Evolutionary conservation across 2,113 vertebrate species (phyloP), one percentile per base, ranked within the genome.

Genomic region (Paratilapia polleni): DNA sequence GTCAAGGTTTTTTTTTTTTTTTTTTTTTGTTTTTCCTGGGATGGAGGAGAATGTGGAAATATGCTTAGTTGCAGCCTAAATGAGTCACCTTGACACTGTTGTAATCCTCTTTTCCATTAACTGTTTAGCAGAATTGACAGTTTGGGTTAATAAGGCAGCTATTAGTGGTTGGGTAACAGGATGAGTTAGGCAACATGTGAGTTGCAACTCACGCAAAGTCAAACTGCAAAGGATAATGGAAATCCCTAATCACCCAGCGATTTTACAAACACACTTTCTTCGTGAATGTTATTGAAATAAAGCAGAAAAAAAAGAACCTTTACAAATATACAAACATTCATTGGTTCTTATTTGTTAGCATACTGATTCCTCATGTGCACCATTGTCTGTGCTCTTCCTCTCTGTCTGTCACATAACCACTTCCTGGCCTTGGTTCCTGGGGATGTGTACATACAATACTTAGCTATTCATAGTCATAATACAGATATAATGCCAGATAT

Each of bases 381-480:
- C 3, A 54, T 58, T 70, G 70, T 80, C 24, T 77, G 4, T 11
- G 4, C 20, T 38, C 31, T 77, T 59, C 64, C 68, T 58, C 52
- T 43, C 20, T 24, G 14, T 64, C 75, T 41, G 38, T 14, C 73
- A n/a, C 10, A 31, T 28, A 74, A 22, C 6, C 2, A n/a, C 74
- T 91, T 85, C 85, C 87, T 87, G 75, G 26, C 28, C 10, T 31
- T 20, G 52, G 58, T 78, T 75, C 60, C 68, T 60, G 34, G 83
- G 91, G 82, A 88, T 82, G 60, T 57, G n/a, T 20, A 8, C 28
- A 43, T 34, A 38, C 13, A n/a, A n/a, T 81, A 38, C 20, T 68
- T 82, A 47, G 9, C 28, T 17, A 36, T 73, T 86, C 59, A 15
- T 52, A 57, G 41, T 34, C 38, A 62, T 58, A 79, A 85, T 77